phyloP scores from a whole-genome alignment of 2,797 vertebrate species.

The Caiman crocodilus region DNA sequence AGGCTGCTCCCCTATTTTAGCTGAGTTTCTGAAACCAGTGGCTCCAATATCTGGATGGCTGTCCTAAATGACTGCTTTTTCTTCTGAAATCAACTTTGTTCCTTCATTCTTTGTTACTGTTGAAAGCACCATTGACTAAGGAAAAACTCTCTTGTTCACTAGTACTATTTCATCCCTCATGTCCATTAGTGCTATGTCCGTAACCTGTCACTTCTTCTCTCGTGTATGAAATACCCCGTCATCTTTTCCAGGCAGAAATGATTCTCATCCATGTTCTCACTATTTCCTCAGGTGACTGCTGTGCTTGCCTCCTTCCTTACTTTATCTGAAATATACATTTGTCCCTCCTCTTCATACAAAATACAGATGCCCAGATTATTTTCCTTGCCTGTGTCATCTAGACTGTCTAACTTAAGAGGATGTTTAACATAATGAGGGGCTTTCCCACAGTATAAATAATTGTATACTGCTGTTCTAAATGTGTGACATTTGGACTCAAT shows the following conservation, averaged over 20 bases:
- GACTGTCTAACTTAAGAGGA: rapidly evolving
- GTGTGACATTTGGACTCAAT: background rate
- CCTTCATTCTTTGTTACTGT: background rate
- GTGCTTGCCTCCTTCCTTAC: background rate
- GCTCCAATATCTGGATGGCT: background rate
- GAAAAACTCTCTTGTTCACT: background rate
- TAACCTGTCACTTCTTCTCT: background rate
- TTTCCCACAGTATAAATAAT: background rate
- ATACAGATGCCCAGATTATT: background rate
- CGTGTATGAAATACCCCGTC: background rate
- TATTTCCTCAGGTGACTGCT: background rate
- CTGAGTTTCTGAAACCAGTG: background rate
- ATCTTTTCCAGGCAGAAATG: background rate
- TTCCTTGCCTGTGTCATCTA: background rate
- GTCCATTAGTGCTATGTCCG: background rate
- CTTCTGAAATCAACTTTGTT: background rate
- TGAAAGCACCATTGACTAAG: background rate
- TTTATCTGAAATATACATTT: background rate
- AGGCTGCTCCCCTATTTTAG: too few species aligned
- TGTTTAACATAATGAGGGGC: background rate
- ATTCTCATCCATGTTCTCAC: background rate
- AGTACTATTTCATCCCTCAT: background rate
- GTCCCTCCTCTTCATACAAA: background rate
- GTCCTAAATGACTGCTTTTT: background rate
- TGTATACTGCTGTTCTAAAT: background rate